Evolutionary conservation across 2,797 vertebrate species (phyloP).

Genomic region (Notolepis coatsorum): DNA sequence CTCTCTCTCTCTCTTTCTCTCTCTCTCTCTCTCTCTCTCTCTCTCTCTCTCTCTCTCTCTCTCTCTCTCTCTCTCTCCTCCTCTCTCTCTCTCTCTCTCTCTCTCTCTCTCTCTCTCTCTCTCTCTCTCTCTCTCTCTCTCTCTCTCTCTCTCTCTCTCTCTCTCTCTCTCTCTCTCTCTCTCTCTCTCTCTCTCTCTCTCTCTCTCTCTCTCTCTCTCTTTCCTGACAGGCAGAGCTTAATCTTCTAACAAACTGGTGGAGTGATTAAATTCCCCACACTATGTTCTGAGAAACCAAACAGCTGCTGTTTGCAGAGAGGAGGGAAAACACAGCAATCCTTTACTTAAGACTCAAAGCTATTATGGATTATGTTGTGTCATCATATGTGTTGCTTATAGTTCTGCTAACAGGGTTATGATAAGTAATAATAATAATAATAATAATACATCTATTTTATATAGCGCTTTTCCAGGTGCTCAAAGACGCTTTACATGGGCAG

Average conservation of each 20-base stretch:
- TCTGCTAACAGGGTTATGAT: too few species aligned
- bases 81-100: conserved; percentile 19
- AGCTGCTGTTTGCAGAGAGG: conserved; percentile 20
- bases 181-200: neutral
- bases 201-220: too few species aligned
- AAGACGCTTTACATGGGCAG: too few species aligned
- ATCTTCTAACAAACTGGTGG: conserved; percentile 39
- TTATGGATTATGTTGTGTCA: conserved; percentile 18
- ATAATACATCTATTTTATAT: too few species aligned
- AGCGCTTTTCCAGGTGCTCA: too few species aligned
- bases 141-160: neutral
- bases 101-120: conserved; percentile 29
- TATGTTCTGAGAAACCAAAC: too few species aligned
- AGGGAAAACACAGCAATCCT: conserved; percentile 8
- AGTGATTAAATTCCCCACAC: conserved; percentile 27
- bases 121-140: conserved; percentile 5
- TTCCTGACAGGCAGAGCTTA: conserved; percentile 19
- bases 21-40: conserved; percentile 20
- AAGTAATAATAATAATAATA: too few species aligned
- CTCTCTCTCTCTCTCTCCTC: neutral
- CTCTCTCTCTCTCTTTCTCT: neutral
- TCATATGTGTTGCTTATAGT: too few species aligned
- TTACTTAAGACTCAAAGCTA: neutral
- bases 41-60: conserved; percentile 32
- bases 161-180: neutral